A percentile compares a stretch with the other conserved stretches of the same genome.
These are phyloP conservation scores for Rousettus madagascariensis DNA, from an alignment of 2,797 vertebrate genomes.

Conservation along the genomic window DNA sequence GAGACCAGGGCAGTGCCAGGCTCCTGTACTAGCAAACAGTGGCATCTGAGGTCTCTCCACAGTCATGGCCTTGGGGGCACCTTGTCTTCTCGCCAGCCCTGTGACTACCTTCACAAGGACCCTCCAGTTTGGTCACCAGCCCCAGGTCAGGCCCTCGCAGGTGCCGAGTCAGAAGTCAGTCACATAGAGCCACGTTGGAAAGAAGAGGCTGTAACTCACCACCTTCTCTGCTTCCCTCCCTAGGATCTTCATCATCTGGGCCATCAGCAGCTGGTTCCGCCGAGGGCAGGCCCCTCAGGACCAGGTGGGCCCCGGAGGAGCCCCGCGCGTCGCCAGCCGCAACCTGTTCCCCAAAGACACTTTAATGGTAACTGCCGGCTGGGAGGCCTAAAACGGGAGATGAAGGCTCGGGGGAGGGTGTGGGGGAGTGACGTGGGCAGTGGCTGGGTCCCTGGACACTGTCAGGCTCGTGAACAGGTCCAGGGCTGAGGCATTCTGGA, in stretches of 20 bases:
- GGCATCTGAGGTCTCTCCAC: background rate
- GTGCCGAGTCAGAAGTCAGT: background rate
- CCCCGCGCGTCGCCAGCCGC: conserved; percentile 91
- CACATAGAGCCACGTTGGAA: rapidly evolving
- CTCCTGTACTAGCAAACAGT: background rate
- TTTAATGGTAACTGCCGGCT: conserved; percentile 89
- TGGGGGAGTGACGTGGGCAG: background rate
- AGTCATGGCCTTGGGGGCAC: background rate
- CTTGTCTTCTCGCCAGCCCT: background rate
- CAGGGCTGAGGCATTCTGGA: background rate
- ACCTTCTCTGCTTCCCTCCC: background rate
- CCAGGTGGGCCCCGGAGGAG: conserved; percentile 88
- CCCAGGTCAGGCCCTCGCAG: background rate
- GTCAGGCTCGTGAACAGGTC: background rate
- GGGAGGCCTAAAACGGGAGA: background rate
- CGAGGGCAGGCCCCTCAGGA: conserved; percentile 93
- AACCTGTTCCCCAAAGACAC: conserved; percentile 97
- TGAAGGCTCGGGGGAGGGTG: rapidly evolving
- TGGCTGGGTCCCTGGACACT: rapidly evolving
- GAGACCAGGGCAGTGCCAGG: background rate
- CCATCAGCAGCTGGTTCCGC: conserved; percentile 98
- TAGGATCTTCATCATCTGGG: conserved; percentile 98
- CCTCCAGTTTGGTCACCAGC: background rate
- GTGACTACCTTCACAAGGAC: background rate
- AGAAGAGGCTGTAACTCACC: background rate